These are phyloP conservation scores for Falco novaeseelandiae DNA, from an alignment of 2,797 vertebrate genomes.

Conservation along the genomic window DNA sequence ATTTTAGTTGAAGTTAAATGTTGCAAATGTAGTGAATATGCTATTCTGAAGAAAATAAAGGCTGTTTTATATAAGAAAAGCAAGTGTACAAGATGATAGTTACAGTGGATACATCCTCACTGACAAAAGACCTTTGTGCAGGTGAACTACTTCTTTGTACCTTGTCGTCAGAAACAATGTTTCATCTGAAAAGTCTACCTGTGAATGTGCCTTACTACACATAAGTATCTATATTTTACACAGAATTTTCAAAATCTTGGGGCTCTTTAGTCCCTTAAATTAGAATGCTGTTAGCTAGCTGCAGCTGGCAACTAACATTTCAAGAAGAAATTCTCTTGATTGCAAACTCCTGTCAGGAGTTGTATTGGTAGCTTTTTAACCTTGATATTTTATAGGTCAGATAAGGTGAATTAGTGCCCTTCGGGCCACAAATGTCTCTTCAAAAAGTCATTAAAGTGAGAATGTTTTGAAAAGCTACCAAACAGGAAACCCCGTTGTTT, in stretches of 20 bases:
- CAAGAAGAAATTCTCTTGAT: neutral
- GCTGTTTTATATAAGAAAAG: neutral
- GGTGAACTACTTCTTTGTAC: neutral
- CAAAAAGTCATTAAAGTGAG: slow-evolving; percentile 44
- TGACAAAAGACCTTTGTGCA: neutral
- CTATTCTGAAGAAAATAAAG: neutral
- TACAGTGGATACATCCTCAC: neutral
- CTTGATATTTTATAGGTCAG: neutral
- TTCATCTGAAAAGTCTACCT: neutral
- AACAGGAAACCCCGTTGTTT: slow-evolving; percentile 65
- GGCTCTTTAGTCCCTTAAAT: neutral
- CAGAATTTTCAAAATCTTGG: neutral
- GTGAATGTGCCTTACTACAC: neutral
- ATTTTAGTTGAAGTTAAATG: neutral
- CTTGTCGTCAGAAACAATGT: neutral
- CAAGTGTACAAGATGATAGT: neutral
- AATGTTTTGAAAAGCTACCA: slow-evolving; percentile 61
- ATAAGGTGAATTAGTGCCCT: slow-evolving; percentile 19
- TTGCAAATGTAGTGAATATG: neutral
- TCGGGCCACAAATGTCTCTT: neutral
- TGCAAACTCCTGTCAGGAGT: neutral
- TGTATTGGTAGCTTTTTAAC: neutral
- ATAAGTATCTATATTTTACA: neutral
- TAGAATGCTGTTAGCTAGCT: neutral
- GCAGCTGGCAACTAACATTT: neutral